These are phyloP conservation scores for Gymnoscopelus braueri DNA, from an alignment of 2,797 vertebrate genomes.

Conservation along the genomic window DNA sequence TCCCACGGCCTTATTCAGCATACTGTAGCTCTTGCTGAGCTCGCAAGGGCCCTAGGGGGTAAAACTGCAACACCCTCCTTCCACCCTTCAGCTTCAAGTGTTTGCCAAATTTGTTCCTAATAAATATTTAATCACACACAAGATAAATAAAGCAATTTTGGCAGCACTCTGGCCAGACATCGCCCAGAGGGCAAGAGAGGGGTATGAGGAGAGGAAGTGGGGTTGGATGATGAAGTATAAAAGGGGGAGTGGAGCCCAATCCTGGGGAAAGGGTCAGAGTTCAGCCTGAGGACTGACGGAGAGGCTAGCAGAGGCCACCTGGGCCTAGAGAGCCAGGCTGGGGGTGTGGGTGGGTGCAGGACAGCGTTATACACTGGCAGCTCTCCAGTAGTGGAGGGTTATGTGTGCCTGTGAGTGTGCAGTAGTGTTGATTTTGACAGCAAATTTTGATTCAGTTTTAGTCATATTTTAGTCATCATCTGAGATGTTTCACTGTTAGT, in stretches of 20 bases:
- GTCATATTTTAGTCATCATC: too few species aligned
- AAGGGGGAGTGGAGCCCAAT: neutral
- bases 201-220: neutral
- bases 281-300: conserved; percentile 39
- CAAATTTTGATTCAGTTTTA: too few species aligned
- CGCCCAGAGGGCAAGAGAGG: conserved; percentile 26
- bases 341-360: conserved; percentile 11
- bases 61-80: conserved; percentile 28
- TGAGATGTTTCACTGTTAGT: too few species aligned
- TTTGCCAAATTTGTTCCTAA: conserved; percentile 51
- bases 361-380: conserved; percentile 10
- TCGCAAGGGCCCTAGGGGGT: conserved; percentile 46
- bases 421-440: neutral
- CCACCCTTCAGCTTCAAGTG: conserved; percentile 36
- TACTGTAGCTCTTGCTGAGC: conserved; percentile 48
- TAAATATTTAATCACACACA: conserved; percentile 57
- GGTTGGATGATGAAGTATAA: neutral
- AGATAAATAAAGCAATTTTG: conserved; percentile 54
- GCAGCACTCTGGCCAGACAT: conserved; percentile 45
- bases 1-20: conserved; percentile 39
- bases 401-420: conserved; percentile 25
- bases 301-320: conserved; percentile 42
- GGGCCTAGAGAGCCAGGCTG: conserved; percentile 2
- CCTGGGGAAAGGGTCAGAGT: conserved; percentile 36
- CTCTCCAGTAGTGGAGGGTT: conserved; percentile 11